Evolutionary conservation across 2,888 invertebrate genomes (phyloP).

Genomic region (Hydroisotoma schaefferi): DNA sequence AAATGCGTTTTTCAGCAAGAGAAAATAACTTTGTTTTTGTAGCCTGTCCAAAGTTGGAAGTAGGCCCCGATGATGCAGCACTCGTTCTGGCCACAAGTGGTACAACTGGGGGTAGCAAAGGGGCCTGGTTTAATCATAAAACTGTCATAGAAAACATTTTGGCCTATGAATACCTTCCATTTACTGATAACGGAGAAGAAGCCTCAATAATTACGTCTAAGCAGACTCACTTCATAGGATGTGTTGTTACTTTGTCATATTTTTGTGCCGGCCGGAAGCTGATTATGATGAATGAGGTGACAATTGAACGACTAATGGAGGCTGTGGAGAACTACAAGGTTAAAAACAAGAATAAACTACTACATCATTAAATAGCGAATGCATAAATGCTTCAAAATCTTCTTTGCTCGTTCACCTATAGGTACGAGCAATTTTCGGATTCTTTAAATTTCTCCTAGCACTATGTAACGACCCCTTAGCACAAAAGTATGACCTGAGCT

Average conservation of each 20-base stretch:
- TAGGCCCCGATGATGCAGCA: slow-evolving; percentile 23
- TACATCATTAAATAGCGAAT: too few relatives aligned
- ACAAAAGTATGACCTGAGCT: slow-evolving; percentile 23
- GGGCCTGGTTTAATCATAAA: slow-evolving; percentile 35
- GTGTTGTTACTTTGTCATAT: slow-evolving; percentile 33
- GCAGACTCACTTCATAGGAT: slow-evolving; percentile 39
- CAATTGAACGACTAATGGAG: too few relatives aligned
- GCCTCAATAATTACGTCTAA: slow-evolving; percentile 35
- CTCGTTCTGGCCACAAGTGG: slow-evolving; percentile 41
- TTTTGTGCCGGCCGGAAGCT: slow-evolving; percentile 24
- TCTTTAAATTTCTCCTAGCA: slow-evolving; percentile 33
- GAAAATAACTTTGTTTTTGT: background rate
- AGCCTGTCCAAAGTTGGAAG: background rate
- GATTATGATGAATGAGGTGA: too few relatives aligned
- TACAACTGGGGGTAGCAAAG: slow-evolving; percentile 41
- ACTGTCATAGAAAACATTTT: slow-evolving; percentile 25
- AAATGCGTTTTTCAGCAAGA: background rate
- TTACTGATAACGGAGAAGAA: slow-evolving; percentile 20
- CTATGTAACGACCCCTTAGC: slow-evolving; percentile 26
- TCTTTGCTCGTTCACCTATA: background rate
- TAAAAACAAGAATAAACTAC: too few relatives aligned
- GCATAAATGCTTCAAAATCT: too few relatives aligned
- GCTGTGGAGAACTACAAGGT: too few relatives aligned
- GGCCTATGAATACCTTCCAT: slow-evolving; percentile 33
- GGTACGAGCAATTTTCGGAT: slow-evolving; percentile 27